Evolutionary conservation across 2,113 vertebrate species (phyloP), one percentile per base, ranked within the genome.

Genomic region (Copsychus sechellarum): DNA sequence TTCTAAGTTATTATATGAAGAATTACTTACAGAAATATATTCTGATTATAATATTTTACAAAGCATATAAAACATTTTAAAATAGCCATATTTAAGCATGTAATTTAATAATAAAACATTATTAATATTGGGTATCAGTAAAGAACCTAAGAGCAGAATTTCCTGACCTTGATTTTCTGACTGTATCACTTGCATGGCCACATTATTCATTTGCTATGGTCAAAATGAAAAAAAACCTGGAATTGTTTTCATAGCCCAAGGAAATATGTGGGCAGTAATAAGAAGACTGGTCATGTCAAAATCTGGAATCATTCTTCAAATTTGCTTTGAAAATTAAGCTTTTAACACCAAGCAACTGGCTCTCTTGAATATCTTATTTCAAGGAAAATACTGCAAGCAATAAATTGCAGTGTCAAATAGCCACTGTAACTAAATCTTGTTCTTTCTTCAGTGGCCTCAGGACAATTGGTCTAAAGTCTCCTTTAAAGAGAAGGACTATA

Each of bases 301-400:
- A 97, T 98, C 97, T 98, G 97, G 97, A 98, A 97, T 97, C 95
- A 84, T 97, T 98, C 98, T 98, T 92, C 95, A 96, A 94, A 97
- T 97, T 97, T 96, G 81, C 96, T 98, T 98, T 98, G 97, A 97
- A 98, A 98, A 98, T 97, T 97, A 97, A 98, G 96, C 97, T 97
- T 98, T 94, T 98, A 97, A 97, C 96, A 97, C 96, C 94, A 93
- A 97, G 93, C 89, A 96, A 96, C 96, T 97, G 91, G 93, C 91
- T 95, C 86, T 92, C 78, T 83, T 79, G 90, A 91, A 95, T 97
- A 97, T 98, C 97, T 93, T 90, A 73, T 98, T 98, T 98, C 97
- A 98, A 97, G 95, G 95, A 97, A 98, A 98, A 97, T 92, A 98
- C 87, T 88, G 87, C 94, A 91, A 94, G 92, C 95, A 97, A 97